These are phyloP conservation scores for Calypte anna DNA, from an alignment of 2,113 vertebrate genomes.

Conservation along the genomic window DNA sequence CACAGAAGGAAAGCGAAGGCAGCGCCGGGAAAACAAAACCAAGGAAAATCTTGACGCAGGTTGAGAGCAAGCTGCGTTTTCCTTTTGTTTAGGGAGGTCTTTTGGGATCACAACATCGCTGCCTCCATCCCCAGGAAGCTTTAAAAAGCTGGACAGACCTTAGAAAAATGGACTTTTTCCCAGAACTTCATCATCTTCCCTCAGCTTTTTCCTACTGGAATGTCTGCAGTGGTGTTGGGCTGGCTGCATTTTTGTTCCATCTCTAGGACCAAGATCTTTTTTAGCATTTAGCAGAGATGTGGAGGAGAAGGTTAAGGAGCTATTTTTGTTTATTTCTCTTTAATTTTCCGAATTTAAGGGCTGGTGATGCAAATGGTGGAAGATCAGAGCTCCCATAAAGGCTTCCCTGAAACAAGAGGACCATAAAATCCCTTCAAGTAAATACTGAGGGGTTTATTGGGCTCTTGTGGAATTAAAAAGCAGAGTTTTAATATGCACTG, in stretches of 20 bases:
- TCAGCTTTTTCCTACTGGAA: neutral
- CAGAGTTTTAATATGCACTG: neutral
- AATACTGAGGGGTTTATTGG: neutral
- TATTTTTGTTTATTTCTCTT: neutral
- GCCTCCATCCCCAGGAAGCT: neutral
- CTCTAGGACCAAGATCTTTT: neutral
- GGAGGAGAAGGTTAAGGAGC: neutral
- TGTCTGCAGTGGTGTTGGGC: neutral
- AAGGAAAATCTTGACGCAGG: neutral
- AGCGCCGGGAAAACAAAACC: neutral
- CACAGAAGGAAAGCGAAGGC: conserved; percentile 24
- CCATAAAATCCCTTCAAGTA: neutral
- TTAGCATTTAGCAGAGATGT: neutral
- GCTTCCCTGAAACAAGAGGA: neutral
- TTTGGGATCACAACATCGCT: neutral
- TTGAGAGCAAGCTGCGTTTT: neutral
- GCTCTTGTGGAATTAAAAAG: neutral
- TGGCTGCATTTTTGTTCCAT: neutral
- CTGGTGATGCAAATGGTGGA: neutral
- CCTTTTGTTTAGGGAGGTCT: conserved; percentile 6
- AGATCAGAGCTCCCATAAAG: neutral
- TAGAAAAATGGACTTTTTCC: neutral
- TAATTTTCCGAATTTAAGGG: neutral
- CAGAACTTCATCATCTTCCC: neutral
- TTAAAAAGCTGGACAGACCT: neutral